Evolutionary conservation across 2,113 vertebrate species (phyloP).

Genomic region (Lampris incognitus): DNA sequence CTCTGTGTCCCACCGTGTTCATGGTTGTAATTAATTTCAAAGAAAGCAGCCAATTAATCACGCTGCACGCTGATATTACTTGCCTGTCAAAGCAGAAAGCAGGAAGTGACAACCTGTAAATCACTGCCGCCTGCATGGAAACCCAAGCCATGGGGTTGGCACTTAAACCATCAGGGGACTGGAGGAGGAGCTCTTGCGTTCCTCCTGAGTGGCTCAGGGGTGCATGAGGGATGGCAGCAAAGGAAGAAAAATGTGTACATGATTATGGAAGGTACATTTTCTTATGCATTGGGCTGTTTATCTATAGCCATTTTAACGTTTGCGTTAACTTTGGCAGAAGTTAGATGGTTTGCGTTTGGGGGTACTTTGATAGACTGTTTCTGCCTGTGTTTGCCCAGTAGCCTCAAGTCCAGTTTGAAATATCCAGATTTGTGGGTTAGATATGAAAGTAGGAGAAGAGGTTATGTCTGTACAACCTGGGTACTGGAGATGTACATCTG

Average conservation of each 20-base stretch:
- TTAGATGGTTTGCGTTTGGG: too few relatives aligned
- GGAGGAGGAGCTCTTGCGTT: neutral
- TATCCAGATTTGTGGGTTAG: too few relatives aligned
- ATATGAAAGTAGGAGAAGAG: too few relatives aligned
- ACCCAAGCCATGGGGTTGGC: slow-evolving; percentile 58
- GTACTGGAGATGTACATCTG: too few relatives aligned
- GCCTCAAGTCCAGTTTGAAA: too few relatives aligned
- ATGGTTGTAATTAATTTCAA: slow-evolving; percentile 61
- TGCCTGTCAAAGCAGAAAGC: neutral
- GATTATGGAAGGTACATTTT: too few relatives aligned
- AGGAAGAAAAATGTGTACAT: neutral
- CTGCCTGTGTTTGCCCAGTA: too few relatives aligned
- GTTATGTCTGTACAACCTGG: too few relatives aligned
- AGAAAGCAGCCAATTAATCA: slow-evolving; percentile 54
- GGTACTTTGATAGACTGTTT: too few relatives aligned
- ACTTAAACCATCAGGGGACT: slow-evolving; percentile 54
- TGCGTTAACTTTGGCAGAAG: too few relatives aligned
- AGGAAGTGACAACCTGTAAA: slow-evolving; percentile 46
- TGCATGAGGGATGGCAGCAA: slow-evolving; percentile 17
- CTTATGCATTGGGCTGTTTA: too few relatives aligned
- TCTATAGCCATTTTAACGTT: neutral
- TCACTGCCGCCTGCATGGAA: slow-evolving; percentile 53
- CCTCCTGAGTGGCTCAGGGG: neutral
- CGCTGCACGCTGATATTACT: neutral
- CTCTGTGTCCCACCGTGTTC: slow-evolving; percentile 63